A percentile compares a stretch with the other conserved stretches of the same genome.
Conservation (phyloP, 1,140 invertebrate genomes). For the honey bee (Apis mellifera) region DNA sequence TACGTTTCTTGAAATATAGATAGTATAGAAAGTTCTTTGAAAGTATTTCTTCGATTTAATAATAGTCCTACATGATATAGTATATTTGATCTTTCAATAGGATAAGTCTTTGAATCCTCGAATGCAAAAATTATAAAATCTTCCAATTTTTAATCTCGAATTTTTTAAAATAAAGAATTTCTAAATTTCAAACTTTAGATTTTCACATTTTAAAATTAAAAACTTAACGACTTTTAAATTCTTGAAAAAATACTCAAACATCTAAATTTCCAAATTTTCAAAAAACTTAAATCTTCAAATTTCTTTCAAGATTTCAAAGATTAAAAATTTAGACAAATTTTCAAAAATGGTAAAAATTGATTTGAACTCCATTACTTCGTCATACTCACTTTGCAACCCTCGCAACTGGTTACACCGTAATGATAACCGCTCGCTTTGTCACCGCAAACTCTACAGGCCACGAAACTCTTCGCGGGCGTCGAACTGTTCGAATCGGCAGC, state of each 20-base stretch:
- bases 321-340: neutral
- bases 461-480: constrained; percentile 91
- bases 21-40: constrained; percentile 30
- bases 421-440: constrained; percentile 99
- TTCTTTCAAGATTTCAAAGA: neutral
- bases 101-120: neutral
- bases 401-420: constrained; percentile 99
- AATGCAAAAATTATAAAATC: neutral
- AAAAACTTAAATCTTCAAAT: neutral
- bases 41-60: neutral
- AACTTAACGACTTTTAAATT: neutral
- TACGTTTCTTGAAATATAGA: neutral
- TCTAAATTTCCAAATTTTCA: neutral
- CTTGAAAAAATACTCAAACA: too few species aligned
- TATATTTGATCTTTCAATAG: neutral
- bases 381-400: constrained; percentile 97
- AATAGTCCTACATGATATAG: neutral
- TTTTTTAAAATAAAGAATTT: neutral
- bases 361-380: neutral
- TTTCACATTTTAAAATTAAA: neutral
- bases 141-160: neutral
- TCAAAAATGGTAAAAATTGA: neutral
- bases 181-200: neutral
- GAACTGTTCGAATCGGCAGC: constrained; percentile 89
- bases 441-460: constrained; percentile 98